A percentile compares a stretch with the other conserved stretches of the same genome.
Conservation (phyloP, 2,888 invertebrate genomes). For the Trichacis sp. region DNA sequence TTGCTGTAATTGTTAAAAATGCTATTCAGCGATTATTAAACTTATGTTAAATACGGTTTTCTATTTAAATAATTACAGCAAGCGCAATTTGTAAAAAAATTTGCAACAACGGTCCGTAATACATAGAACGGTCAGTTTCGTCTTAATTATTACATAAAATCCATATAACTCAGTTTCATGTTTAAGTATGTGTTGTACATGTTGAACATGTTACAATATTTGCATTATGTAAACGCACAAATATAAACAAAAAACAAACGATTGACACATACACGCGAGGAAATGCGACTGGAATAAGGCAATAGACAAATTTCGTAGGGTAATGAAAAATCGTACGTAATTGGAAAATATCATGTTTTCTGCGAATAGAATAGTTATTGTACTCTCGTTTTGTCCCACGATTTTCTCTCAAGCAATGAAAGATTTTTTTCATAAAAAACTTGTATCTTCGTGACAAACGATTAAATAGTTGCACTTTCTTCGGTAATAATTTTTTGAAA, state of each 20-base stretch:
- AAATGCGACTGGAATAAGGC: not conserved
- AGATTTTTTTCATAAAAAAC: too few species aligned
- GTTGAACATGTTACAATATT: conserved; percentile 1
- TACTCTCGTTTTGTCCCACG: not conserved
- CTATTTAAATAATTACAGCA: too few species aligned
- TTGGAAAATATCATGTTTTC: not conserved
- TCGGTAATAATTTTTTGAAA: conserved; percentile 13
- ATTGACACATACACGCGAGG: not conserved
- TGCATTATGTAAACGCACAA: not conserved
- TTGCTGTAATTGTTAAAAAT: too few species aligned
- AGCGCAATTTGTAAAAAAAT: too few species aligned
- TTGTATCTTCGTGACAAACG: too few species aligned
- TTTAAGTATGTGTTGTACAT: conserved; percentile 11
- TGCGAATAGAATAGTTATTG: not conserved
- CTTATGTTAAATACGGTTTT: too few species aligned
- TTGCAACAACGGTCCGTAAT: too few species aligned
- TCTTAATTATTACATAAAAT: conserved; percentile 34
- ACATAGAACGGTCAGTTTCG: too few species aligned
- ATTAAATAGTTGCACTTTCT: too few species aligned
- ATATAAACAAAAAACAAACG: not conserved
- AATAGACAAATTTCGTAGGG: not conserved
- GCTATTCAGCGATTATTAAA: too few species aligned
- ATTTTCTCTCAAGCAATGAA: not conserved
- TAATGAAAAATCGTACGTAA: not conserved
- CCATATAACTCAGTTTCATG: conserved; percentile 11